Evolutionary conservation across 2,888 invertebrate species (phyloP).

Genomic region (Stratiomys singularior): DNA sequence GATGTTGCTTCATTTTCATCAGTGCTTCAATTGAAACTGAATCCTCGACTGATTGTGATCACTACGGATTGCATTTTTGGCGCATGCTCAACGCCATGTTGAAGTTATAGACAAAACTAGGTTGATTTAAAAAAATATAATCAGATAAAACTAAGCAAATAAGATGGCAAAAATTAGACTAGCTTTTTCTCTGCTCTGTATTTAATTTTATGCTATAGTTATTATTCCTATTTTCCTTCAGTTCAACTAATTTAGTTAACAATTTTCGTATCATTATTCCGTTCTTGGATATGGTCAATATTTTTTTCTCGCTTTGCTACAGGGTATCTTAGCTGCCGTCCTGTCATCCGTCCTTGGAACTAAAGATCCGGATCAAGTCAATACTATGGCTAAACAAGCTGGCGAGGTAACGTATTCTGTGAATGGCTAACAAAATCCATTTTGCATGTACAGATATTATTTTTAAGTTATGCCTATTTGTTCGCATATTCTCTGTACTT

Average conservation of each 20-base stretch:
- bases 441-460: background rate
- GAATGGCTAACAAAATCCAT: conserved; percentile 1
- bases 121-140: too few relatives aligned
- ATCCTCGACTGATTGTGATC: too few relatives aligned
- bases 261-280: conserved; percentile 38
- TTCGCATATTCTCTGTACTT: too few relatives aligned
- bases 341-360: conserved; percentile 90
- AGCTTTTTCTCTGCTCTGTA: too few relatives aligned
- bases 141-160: too few relatives aligned
- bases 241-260: background rate
- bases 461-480: too few relatives aligned
- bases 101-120: too few relatives aligned
- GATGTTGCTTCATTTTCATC: too few relatives aligned
- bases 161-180: too few relatives aligned
- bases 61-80: too few relatives aligned
- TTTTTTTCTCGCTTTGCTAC: conserved; percentile 70
- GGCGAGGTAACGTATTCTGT: conserved; percentile 81
- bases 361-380: conserved; percentile 91
- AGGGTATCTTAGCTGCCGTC: conserved; percentile 93
- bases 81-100: too few relatives aligned
- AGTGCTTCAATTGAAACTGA: too few relatives aligned
- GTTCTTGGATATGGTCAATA: conserved; percentile 55
- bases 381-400: conserved; percentile 94
- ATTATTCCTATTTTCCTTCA: background rate
- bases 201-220: background rate